A percentile compares a stretch with the other conserved stretches of the same genome.
Evolutionary conservation across 2,797 vertebrate genomes (phyloP).

Genomic region (Dendrocincla tyrannina): DNA sequence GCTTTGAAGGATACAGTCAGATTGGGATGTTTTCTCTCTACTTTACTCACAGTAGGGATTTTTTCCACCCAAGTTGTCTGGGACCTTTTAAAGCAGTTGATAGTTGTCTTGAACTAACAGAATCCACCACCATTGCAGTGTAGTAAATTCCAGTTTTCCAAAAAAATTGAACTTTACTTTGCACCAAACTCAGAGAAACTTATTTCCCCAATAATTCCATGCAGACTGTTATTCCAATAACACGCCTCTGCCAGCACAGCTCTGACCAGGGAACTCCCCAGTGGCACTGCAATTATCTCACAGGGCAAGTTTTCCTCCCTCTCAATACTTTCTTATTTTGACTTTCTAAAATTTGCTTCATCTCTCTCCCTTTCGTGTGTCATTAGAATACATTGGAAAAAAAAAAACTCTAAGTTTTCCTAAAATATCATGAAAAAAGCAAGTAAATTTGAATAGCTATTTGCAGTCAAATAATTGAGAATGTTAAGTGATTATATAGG

Average conservation of each 20-base stretch:
- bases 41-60: neutral
- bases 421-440: neutral
- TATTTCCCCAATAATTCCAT: neutral
- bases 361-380: neutral
- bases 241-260: neutral
- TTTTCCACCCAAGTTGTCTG: neutral
- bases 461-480: neutral
- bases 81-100: neutral
- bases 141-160: neutral
- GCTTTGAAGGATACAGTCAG: neutral
- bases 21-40: neutral
- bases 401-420: neutral
- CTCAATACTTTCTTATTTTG: neutral
- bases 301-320: neutral
- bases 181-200: neutral
- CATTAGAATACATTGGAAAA: neutral
- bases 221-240: neutral
- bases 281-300: neutral
- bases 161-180: neutral
- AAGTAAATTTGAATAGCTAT: neutral
- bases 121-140: neutral
- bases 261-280: neutral
- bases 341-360: neutral
- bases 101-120: neutral
- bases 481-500: neutral